These are phyloP conservation scores for Actenoides lindsayi DNA, from an alignment of 2,113 vertebrate genomes.

Conservation along the genomic window DNA sequence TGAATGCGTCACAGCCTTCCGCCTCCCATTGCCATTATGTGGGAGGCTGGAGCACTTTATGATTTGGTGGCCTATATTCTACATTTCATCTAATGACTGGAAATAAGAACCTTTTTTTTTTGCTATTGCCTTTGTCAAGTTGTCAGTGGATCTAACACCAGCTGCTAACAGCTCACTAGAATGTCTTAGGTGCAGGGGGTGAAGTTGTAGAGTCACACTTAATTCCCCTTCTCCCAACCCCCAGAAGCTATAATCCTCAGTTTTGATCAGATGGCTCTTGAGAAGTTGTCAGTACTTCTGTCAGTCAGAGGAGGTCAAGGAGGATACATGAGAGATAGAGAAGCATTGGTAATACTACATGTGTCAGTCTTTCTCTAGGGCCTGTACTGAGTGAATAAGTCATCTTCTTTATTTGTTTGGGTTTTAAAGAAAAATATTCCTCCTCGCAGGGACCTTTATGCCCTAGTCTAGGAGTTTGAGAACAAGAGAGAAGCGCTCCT, in stretches of 20 bases:
- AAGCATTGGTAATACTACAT: neutral
- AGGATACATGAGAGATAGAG: neutral
- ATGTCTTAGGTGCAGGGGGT: neutral
- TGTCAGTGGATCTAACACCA: neutral
- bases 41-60: neutral
- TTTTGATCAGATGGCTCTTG: neutral
- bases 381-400: neutral
- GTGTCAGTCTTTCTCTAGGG: conserved; percentile 5
- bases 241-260: neutral
- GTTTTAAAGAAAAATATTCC: neutral
- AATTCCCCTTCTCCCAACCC: neutral
- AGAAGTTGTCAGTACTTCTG: neutral
- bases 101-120: neutral
- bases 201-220: neutral
- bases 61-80: neutral
- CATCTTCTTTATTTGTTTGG: neutral
- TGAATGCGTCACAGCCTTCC: neutral
- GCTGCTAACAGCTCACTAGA: neutral
- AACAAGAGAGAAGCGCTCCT: neutral
- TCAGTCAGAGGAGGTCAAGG: neutral
- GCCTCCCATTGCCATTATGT: neutral
- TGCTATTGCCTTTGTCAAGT: neutral
- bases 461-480: neutral
- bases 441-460: neutral
- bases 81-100: neutral